Base-by-base conservation (phyloP, 2,888 invertebrate species). In the Melanchra persicariae region DNA sequence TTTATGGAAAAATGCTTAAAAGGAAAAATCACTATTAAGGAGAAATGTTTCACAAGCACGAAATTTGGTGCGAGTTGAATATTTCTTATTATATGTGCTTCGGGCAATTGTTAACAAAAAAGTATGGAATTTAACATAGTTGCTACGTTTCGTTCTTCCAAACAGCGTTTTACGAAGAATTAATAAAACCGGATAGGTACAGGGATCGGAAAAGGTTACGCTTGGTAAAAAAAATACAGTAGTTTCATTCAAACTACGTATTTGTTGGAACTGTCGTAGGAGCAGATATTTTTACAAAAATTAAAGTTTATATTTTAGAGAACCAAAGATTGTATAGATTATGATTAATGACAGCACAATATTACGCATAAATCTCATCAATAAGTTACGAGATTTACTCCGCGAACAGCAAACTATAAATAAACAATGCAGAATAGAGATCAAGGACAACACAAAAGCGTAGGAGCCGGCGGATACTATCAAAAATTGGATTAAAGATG, bases 1-100 rank as follows among this genome's bases (percentile, higher is more conserved):
- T 86, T 86, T 69, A 85, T 78, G 74, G 82, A 66, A 84, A 83
- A 84, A 85, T 81, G 66, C 71, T 75, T 80, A 70, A 74, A 77
- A 85, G 54, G 72, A 57, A 81, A 81, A 74, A 68, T 78, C 58
- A 30, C 76, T 70, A 76, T 79, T 81, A 70, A 43, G 62, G 61
- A 64, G 47, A 79, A 69, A 71, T 61, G 63, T 71, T 79, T 62
- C 49, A 73, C 64, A 64, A 67, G 17, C 45, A 57, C 52, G 47
- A 37, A 66, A 81, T 60, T 52, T 77, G 49, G 51, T 34, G 24
- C 8, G 26, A 43, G 45, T 60, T 26, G 37, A 37, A n/a, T 67
- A 49, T 78, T 30, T 49, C 24, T 30, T 64, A 57, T 55, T 49
- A 49, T 51, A 2, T 58, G 9, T 15, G 34, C 2, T 54, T n/a